phyloP scores from a whole-genome alignment of 2,113 vertebrate species.

The Menura novaehollandiae region DNA sequence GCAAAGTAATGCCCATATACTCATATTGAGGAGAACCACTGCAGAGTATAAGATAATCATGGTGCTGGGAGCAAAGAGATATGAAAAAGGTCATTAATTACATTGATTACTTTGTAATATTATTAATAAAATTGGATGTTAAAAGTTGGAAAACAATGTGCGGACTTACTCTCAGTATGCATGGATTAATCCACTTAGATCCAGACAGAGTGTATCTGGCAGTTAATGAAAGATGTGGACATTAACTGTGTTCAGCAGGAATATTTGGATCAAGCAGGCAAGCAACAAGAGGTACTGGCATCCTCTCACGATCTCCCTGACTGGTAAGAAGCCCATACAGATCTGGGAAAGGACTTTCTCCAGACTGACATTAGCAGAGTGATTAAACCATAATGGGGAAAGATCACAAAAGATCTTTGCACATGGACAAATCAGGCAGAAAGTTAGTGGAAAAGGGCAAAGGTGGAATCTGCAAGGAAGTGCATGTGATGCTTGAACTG shows the following conservation, averaged over 20 bases:
- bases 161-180: background rate
- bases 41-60: background rate
- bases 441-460: background rate
- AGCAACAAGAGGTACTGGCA: background rate
- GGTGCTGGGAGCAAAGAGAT: background rate
- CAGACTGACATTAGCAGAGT: background rate
- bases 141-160: background rate
- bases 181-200: background rate
- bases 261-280: background rate
- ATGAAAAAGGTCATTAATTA: background rate
- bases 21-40: background rate
- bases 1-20: background rate
- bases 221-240: background rate
- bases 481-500: background rate
- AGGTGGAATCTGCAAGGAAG: background rate
- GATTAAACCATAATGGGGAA: background rate
- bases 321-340: background rate
- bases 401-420: background rate
- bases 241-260: background rate
- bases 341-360: background rate
- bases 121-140: background rate
- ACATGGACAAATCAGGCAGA: background rate
- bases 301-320: background rate
- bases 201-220: background rate
- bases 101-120: background rate